Evolutionary conservation across 2,797 vertebrate genomes (phyloP), one percentile per base, ranked within the genome.

Genomic region (Micropoecilia bifurca): DNA sequence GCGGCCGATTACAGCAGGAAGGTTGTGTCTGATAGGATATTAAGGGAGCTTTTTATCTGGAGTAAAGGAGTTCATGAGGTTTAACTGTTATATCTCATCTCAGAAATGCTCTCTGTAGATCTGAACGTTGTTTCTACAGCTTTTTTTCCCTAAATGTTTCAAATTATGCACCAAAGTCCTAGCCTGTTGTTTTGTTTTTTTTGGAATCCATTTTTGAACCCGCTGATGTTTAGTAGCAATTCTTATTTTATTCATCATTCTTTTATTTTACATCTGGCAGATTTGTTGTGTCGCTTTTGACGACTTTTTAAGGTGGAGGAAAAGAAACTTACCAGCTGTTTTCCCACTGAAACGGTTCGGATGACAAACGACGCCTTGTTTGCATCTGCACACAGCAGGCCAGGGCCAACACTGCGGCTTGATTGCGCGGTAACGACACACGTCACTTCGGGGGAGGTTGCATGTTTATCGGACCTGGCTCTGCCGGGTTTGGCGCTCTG

Each of bases 51-150:
- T 92, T 90, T 89, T 86, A 90, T 88, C 83, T 76, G 41, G 25
- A 87, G 87, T 88, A 87, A 92, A 93, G 87, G 85, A 87, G 73
- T 83, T 91, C 87, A 92, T 92, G 90, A 90, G 90, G 87, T 91
- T 88, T 77, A 85, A 73, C 80, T 85, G 82, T 81, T 80, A 83
- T 75, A 57, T 78, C 77, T 71, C 43, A 50, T 80, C 91, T 87
- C 74, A 78, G 76, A 55, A 78, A 74, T 48, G 87, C 87, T 80
- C 76, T 59, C 71, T 90, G 83, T 48, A 66, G 47, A 83, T 71
- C 1, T 18, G 46, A 30, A 55, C 39, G n/a, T 74, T 57, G 22
- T 9, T 20, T 73, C 36, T 73, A 3, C 0, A 3, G 14, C 36
- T 75, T 72, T 12, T 7, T 48, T 47, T 48, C 20, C 7, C 20